phyloP scores from a whole-genome alignment of 2,888 invertebrate species.

The Acronicta alni region DNA sequence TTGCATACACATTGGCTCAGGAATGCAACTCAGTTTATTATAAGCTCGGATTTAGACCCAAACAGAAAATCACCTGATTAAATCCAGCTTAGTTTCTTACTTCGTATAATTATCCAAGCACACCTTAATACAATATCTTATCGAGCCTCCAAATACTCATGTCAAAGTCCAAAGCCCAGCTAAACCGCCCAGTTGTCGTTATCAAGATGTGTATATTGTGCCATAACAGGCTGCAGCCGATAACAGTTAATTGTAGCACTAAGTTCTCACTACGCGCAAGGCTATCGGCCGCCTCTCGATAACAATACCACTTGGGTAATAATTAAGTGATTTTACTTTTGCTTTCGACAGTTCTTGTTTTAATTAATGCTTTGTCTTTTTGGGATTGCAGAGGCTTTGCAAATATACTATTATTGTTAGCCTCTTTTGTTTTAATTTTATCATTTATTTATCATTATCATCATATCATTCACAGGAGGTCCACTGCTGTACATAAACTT shows the following conservation, averaged over 20 bases:
- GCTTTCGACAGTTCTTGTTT: slow-evolving; percentile 43
- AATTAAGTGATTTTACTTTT: slow-evolving; percentile 53
- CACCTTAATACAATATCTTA: slow-evolving; percentile 46
- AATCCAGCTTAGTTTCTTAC: slow-evolving; percentile 1
- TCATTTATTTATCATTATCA: too few species aligned
- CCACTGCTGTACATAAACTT: too few species aligned
- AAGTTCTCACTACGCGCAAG: slow-evolving; percentile 53
- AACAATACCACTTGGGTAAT: slow-evolving; percentile 54
- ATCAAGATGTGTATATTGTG: slow-evolving; percentile 57
- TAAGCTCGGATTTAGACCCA: not conserved
- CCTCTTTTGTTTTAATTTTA: too few species aligned
- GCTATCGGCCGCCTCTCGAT: slow-evolving; percentile 52
- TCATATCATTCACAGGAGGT: too few species aligned
- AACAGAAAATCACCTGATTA: not conserved
- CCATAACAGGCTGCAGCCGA: slow-evolving; percentile 44
- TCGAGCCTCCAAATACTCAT: slow-evolving; percentile 52
- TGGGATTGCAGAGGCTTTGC: not conserved
- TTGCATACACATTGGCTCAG: not conserved
- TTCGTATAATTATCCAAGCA: slow-evolving; percentile 37
- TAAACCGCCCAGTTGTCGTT: slow-evolving; percentile 44
- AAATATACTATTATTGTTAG: not conserved
- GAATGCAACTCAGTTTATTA: not conserved
- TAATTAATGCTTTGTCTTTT: slow-evolving; percentile 37
- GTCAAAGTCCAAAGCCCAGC: slow-evolving; percentile 45
- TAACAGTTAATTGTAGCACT: slow-evolving; percentile 53